Evolutionary conservation across 1,140 invertebrate species (phyloP), one percentile per base, ranked within the genome.

Genomic region (Aethina tumida): DNA sequence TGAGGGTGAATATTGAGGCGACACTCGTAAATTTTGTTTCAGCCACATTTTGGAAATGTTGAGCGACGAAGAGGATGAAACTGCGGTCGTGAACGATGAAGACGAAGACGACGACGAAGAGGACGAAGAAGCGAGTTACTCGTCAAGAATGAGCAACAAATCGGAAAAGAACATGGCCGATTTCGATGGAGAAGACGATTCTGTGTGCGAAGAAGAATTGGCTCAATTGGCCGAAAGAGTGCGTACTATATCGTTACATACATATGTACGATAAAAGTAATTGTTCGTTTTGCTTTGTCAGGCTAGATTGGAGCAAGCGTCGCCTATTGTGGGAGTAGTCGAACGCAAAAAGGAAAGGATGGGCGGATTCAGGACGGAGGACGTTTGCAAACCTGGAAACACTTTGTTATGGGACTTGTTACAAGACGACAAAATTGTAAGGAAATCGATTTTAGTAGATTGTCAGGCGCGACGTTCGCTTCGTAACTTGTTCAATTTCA

Each of bases 101-200:
- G n/a, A n/a, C n/a, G n/a, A n/a, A n/a, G n/a, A n/a, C n/a, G n/a
- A n/a, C n/a, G n/a, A n/a, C n/a, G 17, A 12, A 44, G 46, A 46
- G 20, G 53, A 60, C 28, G 56, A 46, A n/a, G 61, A 62, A 43
- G 84, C 82, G 1, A 84, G 79, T 42, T 82, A 86, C 52, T 92
- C 87, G 24, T 93, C 89, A 13, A 72, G 84, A 12, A 79, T 92
- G 63, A 90, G 86, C 25, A 89, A 84, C 39, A 92, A 93, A 65
- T 92, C 87, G n/a, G 88, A 92, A 48, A 93, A 92, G 45, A 93
- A 93, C 60, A 80, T 94, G 74, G 88, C 87, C 0, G 90, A 94
- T 63, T 89, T 95, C 55, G 90, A 94, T 49, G 91, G 90, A 15
- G 90, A 95, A 55, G n/a, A n/a, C n/a, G 86, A 93, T 49, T 88